Conservation (phyloP, 2,797 vertebrate species). For the Hyperoplus immaculatus region DNA sequence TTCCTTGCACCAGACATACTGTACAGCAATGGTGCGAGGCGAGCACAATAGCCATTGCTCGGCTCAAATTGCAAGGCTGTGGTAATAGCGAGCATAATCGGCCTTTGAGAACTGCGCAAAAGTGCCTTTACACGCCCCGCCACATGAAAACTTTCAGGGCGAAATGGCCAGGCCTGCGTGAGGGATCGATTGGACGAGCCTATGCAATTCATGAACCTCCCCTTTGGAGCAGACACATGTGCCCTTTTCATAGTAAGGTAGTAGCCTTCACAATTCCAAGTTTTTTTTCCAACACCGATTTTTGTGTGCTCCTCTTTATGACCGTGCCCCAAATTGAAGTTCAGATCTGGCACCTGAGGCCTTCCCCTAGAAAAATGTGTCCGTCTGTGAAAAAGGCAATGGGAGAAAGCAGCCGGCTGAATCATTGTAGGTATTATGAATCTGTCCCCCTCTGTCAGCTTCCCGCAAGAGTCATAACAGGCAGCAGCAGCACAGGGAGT, state of each 20-base stretch:
- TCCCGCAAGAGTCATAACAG: slow-evolving; percentile 58
- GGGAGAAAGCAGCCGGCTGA: slow-evolving; percentile 69
- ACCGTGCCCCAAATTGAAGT: slow-evolving; percentile 68
- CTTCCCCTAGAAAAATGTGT: slow-evolving; percentile 57
- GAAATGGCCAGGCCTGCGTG: slow-evolving; percentile 42
- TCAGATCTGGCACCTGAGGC: slow-evolving; percentile 61
- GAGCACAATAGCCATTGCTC: slow-evolving; percentile 13
- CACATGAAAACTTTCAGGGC: slow-evolving; percentile 44
- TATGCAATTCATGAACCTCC: slow-evolving; percentile 21
- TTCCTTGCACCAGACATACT: slow-evolving; percentile 34
- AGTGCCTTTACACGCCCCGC: slow-evolving; percentile 56
- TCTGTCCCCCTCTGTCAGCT: slow-evolving; percentile 62
- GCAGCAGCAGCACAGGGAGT: slow-evolving; percentile 25
- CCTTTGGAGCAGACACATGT: slow-evolving; percentile 48
- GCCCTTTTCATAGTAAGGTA: slow-evolving; percentile 50
- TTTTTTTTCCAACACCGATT: slow-evolving; percentile 31
- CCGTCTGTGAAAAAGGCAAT: slow-evolving; percentile 61
- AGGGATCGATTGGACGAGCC: slow-evolving; percentile 64
- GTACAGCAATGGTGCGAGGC: background rate
- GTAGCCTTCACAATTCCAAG: slow-evolving; percentile 41
- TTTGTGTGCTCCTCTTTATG: slow-evolving; percentile 52
- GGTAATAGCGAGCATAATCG: slow-evolving; percentile 52
- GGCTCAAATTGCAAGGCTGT: slow-evolving; percentile 44
- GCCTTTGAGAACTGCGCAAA: slow-evolving; percentile 53
- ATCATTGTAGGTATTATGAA: slow-evolving; percentile 69